phyloP scores from a whole-genome alignment of 1,140 invertebrate genomes.

The Asbolus verrucosus region DNA sequence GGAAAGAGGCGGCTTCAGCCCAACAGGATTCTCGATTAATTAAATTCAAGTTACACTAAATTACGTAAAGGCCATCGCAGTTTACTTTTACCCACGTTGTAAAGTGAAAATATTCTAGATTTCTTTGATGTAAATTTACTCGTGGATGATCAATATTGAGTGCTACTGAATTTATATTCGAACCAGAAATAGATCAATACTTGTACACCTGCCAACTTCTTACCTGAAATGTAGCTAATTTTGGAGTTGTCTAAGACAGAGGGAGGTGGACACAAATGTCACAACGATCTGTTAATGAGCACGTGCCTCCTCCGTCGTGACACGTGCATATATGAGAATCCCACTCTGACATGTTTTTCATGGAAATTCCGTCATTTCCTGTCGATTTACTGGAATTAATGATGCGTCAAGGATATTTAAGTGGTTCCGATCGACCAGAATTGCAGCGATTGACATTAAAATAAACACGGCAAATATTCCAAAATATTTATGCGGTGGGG shows the following conservation, averaged over 20 bases:
- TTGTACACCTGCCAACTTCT: conserved; percentile 33
- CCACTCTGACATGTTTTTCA: neutral
- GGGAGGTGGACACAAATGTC: no score
- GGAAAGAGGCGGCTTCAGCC: no score
- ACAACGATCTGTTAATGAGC: neutral
- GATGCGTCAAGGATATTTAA: conserved; percentile 16
- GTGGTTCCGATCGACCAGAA: conserved; percentile 9
- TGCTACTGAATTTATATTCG: conserved; percentile 27
- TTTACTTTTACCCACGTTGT: conserved; percentile 21
- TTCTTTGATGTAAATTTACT: conserved; percentile 31
- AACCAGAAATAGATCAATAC: conserved; percentile 34
- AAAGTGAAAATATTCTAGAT: neutral
- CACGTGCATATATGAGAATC: conserved; percentile 13
- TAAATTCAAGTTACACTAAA: conserved; percentile 2
- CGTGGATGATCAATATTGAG: conserved; percentile 27
- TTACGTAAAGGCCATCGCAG: conserved; percentile 14
- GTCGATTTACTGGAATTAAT: conserved; percentile 16
- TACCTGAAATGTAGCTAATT: neutral
- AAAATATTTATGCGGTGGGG: conserved; percentile 15
- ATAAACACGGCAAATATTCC: conserved; percentile 24
- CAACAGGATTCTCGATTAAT: conserved; percentile 2
- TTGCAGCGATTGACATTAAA: conserved; percentile 30
- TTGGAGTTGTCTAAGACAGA: conserved; percentile 1
- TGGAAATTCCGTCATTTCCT: conserved; percentile 8
- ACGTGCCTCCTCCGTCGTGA: conserved; percentile 1